Percentiles rank a stretch among this genome's conserved stretches.
Evolutionary conservation across 1,140 invertebrate species (phyloP).

Genomic region (Drosophila ohnishii): DNA sequence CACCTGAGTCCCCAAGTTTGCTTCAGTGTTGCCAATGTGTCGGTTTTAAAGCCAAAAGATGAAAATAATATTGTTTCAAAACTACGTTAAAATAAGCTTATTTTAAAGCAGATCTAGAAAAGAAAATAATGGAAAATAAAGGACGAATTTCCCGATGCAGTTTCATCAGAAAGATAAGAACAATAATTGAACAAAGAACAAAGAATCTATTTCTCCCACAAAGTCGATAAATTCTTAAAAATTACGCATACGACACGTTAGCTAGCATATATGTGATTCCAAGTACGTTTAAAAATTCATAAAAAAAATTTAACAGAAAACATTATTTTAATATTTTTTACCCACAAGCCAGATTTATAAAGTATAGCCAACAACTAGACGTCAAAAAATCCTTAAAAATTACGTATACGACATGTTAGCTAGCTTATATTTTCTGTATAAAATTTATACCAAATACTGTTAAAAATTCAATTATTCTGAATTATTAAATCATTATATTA

Average conservation of each 20-base stretch:
- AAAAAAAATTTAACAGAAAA: too few species aligned
- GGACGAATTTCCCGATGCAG: not conserved
- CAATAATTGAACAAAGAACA: not conserved
- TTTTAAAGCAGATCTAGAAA: too few species aligned
- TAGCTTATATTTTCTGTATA: not conserved
- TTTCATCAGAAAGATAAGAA: not conserved
- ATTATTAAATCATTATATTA: too few species aligned
- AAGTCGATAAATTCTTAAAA: not conserved
- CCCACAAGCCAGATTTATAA: too few species aligned
- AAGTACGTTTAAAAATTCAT: too few species aligned
- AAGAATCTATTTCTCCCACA: not conserved
- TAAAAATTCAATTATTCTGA: too few species aligned
- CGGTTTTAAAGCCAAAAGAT: not conserved
- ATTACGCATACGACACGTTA: not conserved
- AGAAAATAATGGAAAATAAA: not conserved
- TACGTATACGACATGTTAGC: too few species aligned
- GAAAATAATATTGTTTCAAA: not conserved
- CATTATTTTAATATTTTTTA: too few species aligned
- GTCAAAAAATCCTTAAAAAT: too few species aligned
- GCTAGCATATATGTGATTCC: not conserved
- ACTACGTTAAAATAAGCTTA: rapidly evolving
- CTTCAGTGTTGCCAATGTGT: not conserved
- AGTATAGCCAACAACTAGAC: too few species aligned
- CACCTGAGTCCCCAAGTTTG: slow-evolving; percentile 33
- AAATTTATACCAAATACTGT: not conserved